These are phyloP conservation scores for Paralinhomoeus sp. DNA, from an alignment of 2,888 invertebrate genomes.

Conservation along the genomic window DNA sequence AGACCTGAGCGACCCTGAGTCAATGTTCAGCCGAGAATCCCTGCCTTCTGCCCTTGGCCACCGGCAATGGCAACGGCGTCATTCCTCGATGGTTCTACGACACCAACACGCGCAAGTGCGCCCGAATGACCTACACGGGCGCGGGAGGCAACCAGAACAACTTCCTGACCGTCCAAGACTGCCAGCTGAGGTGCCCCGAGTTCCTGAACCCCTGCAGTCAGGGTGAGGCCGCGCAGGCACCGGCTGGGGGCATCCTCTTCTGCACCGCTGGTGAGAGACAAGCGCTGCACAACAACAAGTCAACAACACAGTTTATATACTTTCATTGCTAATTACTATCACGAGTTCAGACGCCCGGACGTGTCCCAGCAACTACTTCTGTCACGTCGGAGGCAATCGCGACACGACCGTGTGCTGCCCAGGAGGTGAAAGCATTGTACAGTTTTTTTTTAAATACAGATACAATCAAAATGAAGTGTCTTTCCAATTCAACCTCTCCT, in stretches of 20 bases:
- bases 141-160: slow-evolving; percentile 5
- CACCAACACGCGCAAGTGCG: slow-evolving; percentile 1
- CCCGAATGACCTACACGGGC: slow-evolving; percentile 6
- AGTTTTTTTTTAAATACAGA: no score
- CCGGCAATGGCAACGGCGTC: neutral
- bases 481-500: no score
- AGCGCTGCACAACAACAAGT: no score
- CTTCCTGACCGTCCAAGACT: slow-evolving; percentile 2
- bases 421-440: slow-evolving; percentile 1
- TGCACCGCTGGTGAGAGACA: neutral
- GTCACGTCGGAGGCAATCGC: slow-evolving; percentile 1
- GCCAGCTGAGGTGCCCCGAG: neutral
- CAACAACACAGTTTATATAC: no score
- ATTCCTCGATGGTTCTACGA: slow-evolving; percentile 3
- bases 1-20: no score
- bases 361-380: slow-evolving; percentile 2
- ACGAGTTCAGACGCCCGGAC: neutral
- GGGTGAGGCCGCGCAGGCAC: slow-evolving; percentile 2
- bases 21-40: slow-evolving; percentile 5
- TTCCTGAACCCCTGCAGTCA: slow-evolving; percentile 2
- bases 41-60: slow-evolving; percentile 2
- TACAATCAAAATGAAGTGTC: no score
- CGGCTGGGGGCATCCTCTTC: slow-evolving; percentile 3
- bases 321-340: no score
- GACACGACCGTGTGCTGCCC: slow-evolving; percentile 6